Conservation (phyloP, 2,797 vertebrate genomes). For the Enteromius fasciolatus region DNA sequence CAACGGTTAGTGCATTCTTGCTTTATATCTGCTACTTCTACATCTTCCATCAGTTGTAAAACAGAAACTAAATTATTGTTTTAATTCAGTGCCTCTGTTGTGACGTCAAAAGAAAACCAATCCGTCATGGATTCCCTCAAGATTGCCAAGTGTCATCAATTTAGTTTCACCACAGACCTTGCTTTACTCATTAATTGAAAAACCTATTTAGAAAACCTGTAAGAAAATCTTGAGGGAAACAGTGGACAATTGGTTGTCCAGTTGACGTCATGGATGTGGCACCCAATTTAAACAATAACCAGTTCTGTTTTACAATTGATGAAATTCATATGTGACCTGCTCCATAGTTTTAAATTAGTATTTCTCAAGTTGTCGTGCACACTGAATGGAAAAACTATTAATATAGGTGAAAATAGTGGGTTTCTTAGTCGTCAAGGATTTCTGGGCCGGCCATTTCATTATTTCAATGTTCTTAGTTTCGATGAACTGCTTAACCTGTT, state of each 20-base stretch:
- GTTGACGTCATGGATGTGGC: neutral
- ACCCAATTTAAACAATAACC: neutral
- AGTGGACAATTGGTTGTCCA: neutral
- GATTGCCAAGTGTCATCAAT: neutral
- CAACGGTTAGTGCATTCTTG: slow-evolving; percentile 71
- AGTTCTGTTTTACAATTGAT: neutral
- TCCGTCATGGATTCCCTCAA: neutral
- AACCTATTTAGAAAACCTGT: neutral
- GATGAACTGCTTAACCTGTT: no score
- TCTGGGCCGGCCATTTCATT: no score
- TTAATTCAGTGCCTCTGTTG: neutral
- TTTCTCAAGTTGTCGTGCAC: neutral
- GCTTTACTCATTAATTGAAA: neutral
- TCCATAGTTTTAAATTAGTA: neutral
- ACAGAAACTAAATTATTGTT: neutral
- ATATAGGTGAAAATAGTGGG: no score
- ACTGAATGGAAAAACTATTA: neutral
- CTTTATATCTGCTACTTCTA: neutral
- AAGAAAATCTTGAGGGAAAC: neutral
- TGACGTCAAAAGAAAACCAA: neutral
- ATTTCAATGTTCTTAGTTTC: no score
- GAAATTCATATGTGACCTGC: neutral
- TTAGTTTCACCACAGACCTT: neutral
- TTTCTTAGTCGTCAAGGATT: no score
- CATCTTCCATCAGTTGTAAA: neutral